Base-by-base conservation (phyloP, 2,113 vertebrate genomes). In the Candoia aspera region DNA sequence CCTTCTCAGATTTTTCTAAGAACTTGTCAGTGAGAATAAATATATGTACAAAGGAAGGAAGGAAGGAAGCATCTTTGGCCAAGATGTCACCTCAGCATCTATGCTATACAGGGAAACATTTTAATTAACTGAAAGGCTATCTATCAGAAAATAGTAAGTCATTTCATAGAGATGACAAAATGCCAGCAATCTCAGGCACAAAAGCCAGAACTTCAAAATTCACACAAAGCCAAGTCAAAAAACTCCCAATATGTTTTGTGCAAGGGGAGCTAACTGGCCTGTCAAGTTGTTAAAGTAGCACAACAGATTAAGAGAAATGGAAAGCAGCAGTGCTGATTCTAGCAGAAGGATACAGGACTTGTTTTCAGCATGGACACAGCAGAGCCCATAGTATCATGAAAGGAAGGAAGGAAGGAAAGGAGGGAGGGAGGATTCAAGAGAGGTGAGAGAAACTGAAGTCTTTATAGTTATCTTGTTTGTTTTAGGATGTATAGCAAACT, bases 91-190 rank as follows among this genome's bases (percentile, higher is more conserved):
- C 17, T 15, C n/a, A 60, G 42, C 15, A 57, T 49, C 64, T 54
- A 57, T 33, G 84, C 9, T 92, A 37, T 62, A 24, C 19, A 73
- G 17, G 62, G 26, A 49, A 93, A 92, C 6, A 21, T 58, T 94
- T 93, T 42, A 93, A 92, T 94, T 93, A 92, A 88, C 88, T 55
- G 87, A 94, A 79, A 84, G 46, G 91, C 89, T 79, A 24, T 37
- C 46, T 90, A 94, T 93, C 84, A 90, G 26, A 37, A 90, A 6
- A 86, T 33, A 37, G 88, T 88, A 92, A 92, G 83, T 88, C 23
- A 57, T 73, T 93, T 94, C 46, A 85, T 59, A 92, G 26, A 86
- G 29, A 42, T 68, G 12, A 92, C 79, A 93, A 93, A 94, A 92
- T 86, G 21, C 9, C 29, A 91, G 0, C 4, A n/a, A 85, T 87